Conservation (phyloP, 2,888 invertebrate genomes). For the Monopis laevigella region DNA sequence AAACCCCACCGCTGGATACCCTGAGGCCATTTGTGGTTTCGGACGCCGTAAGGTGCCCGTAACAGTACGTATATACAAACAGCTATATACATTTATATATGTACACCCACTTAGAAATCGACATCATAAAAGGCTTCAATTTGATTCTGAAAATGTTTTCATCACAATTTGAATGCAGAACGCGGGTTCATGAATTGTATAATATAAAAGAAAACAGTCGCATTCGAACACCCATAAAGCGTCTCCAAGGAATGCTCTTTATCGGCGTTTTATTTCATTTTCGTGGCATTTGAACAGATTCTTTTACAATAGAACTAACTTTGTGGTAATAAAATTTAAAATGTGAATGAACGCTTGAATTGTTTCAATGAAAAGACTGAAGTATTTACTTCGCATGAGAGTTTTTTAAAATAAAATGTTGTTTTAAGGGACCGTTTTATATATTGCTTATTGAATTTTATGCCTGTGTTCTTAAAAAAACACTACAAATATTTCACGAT, state of each 20-base stretch:
- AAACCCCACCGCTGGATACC: too few species aligned
- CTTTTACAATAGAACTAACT: slow-evolving; percentile 4
- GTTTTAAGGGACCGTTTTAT: too few species aligned
- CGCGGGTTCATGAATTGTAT: neutral
- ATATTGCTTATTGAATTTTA: too few species aligned
- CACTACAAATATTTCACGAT: too few species aligned
- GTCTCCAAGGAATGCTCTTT: neutral
- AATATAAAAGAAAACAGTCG: slow-evolving; percentile 8
- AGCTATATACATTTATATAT: neutral
- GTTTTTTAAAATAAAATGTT: too few species aligned
- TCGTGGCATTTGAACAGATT: slow-evolving; percentile 5
- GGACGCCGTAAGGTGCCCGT: neutral
- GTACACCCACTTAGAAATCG: neutral
- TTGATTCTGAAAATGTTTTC: neutral
- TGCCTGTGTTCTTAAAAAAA: too few species aligned
- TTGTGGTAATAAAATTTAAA: slow-evolving; percentile 2
- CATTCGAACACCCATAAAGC: slow-evolving; percentile 10
- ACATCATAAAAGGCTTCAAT: neutral
- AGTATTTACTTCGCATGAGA: too few species aligned
- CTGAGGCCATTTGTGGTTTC: too few species aligned
- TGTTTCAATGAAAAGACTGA: too few species aligned
- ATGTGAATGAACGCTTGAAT: too few species aligned
- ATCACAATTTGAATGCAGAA: slow-evolving; percentile 3
- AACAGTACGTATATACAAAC: neutral
- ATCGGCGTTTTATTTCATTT: neutral